Evolutionary conservation across 2,113 vertebrate species (phyloP).

Genomic region (Lethenteron reissneri): DNA sequence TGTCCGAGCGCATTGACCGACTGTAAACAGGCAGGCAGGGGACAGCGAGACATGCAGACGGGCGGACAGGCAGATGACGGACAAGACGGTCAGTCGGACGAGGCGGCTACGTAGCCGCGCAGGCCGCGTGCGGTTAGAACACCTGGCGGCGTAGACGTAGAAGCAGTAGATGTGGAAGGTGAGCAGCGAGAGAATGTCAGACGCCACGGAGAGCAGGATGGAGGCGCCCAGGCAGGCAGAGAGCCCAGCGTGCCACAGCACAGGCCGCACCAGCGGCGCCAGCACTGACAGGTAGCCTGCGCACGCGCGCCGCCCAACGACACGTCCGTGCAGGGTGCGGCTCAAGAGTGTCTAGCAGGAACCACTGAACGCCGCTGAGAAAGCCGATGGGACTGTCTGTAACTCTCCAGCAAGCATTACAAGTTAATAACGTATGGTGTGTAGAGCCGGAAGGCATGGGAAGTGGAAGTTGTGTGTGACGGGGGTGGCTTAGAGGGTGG

Average conservation of each 20-base stretch:
- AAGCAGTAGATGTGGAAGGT: conserved; percentile 99
- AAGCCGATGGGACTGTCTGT: neutral
- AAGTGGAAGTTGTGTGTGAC: no score
- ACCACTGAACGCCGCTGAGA: neutral
- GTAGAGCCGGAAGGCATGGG: no score
- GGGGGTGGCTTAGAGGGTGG: no score
- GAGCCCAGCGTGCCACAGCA: conserved; percentile 81
- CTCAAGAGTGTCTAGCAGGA: no score
- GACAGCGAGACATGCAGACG: no score
- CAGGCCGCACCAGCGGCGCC: conserved; percentile 74
- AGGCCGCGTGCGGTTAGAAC: conserved; percentile 9
- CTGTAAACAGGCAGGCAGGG: no score
- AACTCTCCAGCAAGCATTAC: neutral
- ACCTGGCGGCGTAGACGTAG: conserved; percentile 96
- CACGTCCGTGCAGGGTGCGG: neutral
- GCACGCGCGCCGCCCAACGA: neutral
- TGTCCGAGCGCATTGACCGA: no score
- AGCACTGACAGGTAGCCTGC: conserved; percentile 83
- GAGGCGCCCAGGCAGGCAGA: conserved; percentile 68
- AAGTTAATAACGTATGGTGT: no score
- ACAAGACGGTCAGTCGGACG: no score
- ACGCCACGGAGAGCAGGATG: conserved; percentile 61
- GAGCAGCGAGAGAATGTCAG: conserved; percentile 64
- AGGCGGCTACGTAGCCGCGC: no score
- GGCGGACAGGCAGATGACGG: no score